Evolutionary conservation across 1,140 invertebrate genomes (phyloP).

Genomic region (Eupristina koningsbergeri): DNA sequence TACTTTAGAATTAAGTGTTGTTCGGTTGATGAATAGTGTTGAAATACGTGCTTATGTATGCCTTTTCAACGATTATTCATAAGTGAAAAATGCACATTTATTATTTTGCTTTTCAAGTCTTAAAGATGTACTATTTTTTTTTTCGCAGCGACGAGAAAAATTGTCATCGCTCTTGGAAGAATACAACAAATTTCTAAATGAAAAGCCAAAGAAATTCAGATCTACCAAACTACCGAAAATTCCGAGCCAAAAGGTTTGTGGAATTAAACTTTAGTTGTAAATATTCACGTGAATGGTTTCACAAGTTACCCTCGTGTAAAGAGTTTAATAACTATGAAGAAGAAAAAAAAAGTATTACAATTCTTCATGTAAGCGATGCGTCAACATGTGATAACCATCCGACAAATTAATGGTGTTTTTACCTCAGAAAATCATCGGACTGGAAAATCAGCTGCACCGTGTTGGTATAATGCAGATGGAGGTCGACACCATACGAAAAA

Average conservation of each 20-base stretch:
- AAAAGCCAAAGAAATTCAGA: slow-evolving; percentile 67
- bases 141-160: slow-evolving; percentile 70
- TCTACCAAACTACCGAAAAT: not conserved
- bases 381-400: not conserved
- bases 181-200: slow-evolving; percentile 75
- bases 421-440: slow-evolving; percentile 77
- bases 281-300: not conserved
- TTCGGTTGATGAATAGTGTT: too few species aligned
- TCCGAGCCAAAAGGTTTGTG: slow-evolving; percentile 25
- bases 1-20: too few species aligned
- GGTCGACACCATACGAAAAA: slow-evolving; percentile 83
- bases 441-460: slow-evolving; percentile 77
- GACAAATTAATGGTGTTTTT: not conserved
- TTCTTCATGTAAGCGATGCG: not conserved
- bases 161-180: slow-evolving; percentile 74
- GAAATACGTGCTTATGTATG: too few species aligned
- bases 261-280: not conserved
- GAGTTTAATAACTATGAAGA: not conserved
- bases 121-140: not conserved
- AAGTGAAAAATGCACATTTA: too few species aligned
- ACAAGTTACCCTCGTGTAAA: too few species aligned
- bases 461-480: slow-evolving; percentile 86
- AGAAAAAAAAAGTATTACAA: not conserved
- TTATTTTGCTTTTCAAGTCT: too few species aligned
- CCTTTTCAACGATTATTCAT: too few species aligned